These are phyloP conservation scores for Bombus balteatus DNA, from an alignment of 1,140 invertebrate genomes.

Conservation along the genomic window DNA sequence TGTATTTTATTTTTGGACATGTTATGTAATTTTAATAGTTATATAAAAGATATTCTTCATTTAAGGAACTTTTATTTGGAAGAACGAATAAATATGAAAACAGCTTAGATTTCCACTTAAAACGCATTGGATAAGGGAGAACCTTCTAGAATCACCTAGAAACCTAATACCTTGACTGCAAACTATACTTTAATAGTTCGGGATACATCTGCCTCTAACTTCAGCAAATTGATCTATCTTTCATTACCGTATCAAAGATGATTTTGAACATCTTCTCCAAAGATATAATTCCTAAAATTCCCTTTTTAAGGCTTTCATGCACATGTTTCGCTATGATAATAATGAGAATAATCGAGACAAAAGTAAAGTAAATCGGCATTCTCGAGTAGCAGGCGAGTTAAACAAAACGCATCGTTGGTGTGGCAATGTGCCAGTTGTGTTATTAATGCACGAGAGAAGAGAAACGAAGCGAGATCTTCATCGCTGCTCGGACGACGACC, in stretches of 20 bases:
- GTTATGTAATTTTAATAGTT: not conserved
- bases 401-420: slow-evolving; percentile 3
- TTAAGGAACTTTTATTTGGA: not conserved
- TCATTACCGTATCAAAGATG: not conserved
- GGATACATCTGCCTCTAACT: not conserved
- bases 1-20: too few relatives aligned
- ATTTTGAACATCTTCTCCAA: not conserved
- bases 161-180: not conserved
- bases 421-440: slow-evolving; percentile 40
- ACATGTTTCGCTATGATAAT: not conserved
- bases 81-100: not conserved
- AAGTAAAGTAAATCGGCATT: not conserved
- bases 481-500: slow-evolving; percentile 54
- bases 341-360: not conserved
- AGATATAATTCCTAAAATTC: not conserved
- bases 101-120: not conserved
- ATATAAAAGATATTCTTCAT: too few relatives aligned
- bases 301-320: not conserved
- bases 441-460: slow-evolving; percentile 54
- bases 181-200: not conserved
- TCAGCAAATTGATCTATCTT: not conserved
- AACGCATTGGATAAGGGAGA: not conserved
- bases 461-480: slow-evolving; percentile 63
- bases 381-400: not conserved
- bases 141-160: not conserved